Base-by-base conservation (phyloP, 1,140 invertebrate genomes). In the Dendroctonus ponderosae region DNA sequence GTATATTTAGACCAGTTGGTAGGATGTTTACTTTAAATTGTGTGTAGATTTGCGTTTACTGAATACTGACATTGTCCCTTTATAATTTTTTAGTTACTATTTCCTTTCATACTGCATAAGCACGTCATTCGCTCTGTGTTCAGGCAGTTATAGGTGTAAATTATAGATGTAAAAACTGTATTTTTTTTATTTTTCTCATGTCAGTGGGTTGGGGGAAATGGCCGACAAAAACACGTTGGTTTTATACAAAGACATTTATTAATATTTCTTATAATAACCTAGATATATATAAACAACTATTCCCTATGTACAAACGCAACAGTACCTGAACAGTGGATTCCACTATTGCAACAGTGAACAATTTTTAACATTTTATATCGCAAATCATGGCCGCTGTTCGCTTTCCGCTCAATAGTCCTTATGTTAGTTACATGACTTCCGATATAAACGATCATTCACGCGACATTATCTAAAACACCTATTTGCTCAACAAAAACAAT, bases 1-100 rank as follows among this genome's bases (percentile, higher is more conserved):
- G 93, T 96, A 96, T 78, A 95, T 92, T 82, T 96, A 26, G 26
- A 26, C 26, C 26, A 26, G 26, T 26, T 26, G 26, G 26, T 26
- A 26, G 26, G 26, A 26, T 3, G 26, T 26, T 26, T 1, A 1
- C 26, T 3, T 26, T 26, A 26, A 26, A 26, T 26, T 26, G 26
- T 26, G 26, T 26, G 26, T 26, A 26, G 26, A 2, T 26, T 26
- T 26, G 26, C 26, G 26, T 26, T 26, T 26, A 26, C 26, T 26
- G 26, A 26, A 26, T 26, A 26, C 26, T 26, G 26, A 26, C 26
- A 26, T 26, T 26, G 26, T 26, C 26, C 26, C 26, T 26, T 26
- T 1, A 26, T 26, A 1, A 26, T 26, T 26, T 26, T 26, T 26
- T 26, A 26, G 26, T 46, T 46, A 46, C 12, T 2, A 46, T 4